Evolutionary conservation across 2,888 invertebrate species (phyloP).

Genomic region (Ennomos fuscantarius): DNA sequence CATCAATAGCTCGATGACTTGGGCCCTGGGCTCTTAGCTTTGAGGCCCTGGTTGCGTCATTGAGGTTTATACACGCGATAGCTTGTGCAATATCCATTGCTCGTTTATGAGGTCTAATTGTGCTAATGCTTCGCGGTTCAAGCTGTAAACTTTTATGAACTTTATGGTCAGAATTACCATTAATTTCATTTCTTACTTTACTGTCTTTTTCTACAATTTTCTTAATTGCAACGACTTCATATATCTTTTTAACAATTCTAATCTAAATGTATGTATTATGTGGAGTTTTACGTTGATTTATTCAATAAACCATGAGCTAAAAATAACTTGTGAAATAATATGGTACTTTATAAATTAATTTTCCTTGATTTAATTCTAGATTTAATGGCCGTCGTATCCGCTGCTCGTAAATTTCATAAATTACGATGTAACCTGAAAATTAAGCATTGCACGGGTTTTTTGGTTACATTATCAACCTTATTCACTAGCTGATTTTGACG

Average conservation of each 20-base stretch:
- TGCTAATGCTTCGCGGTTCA: conserved; percentile 24
- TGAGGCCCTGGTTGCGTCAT: conserved; percentile 65
- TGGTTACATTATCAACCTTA: too few species aligned
- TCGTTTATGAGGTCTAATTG: conserved; percentile 46
- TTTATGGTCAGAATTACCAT: conserved; percentile 7
- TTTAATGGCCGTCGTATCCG: too few species aligned
- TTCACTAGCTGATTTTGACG: background rate
- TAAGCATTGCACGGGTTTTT: too few species aligned
- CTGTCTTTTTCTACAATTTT: background rate
- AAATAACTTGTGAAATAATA: too few species aligned
- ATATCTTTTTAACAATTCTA: too few species aligned
- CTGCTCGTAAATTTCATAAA: too few species aligned
- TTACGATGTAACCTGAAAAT: too few species aligned
- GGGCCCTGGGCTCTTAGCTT: conserved; percentile 48
- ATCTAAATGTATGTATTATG: too few species aligned
- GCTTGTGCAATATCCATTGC: conserved; percentile 54
- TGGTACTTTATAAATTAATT: too few species aligned
- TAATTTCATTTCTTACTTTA: background rate
- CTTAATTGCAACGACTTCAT: background rate
- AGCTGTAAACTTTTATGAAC: conserved; percentile 5
- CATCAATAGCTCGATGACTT: conserved; percentile 61
- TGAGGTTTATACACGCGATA: conserved; percentile 56
- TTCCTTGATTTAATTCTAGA: too few species aligned
- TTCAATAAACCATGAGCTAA: too few species aligned
- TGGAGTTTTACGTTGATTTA: too few species aligned